Base-by-base conservation (phyloP, 2,797 vertebrate genomes). In the Spinibarbus caldwelli region DNA sequence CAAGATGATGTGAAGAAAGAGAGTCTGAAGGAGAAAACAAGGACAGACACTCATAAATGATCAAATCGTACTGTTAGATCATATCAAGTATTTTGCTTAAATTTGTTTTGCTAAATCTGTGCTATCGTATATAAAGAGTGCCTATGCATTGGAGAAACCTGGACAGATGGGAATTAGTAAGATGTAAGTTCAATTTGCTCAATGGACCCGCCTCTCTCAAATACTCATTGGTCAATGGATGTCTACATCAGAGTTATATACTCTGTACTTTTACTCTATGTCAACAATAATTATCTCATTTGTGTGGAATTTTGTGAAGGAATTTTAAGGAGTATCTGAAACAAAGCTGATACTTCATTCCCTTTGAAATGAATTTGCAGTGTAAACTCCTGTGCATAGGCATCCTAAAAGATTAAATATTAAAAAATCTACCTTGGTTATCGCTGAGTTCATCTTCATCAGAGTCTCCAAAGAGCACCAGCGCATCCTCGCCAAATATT, bases 401-500 rank as follows among this genome's bases (percentile, higher is more conserved):
- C 49, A 8, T 26, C 31, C 21, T 3, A 26, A 81, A 77, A 36
- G 34, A 85, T 17, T 5, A 54, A 26, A 66, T 77, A n/a, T 5
- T 45, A 36, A 66, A 15, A 66, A 43, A 52, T 9, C 23, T 95
- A 97, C 96, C 96, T 92, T 94, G 93, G 68, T 91, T 93, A 88
- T 95, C 93, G 2, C 89, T 94, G 4, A 88, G 49, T 36, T 94
- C 94, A 31, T 95, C 95, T 26, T 95, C 91, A 57, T 91, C 91
- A 23, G 85, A 87, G 34, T 89, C 78, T 14, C 86, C 92, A 64
- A 89, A 71, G 21, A 93, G 81, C 9, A 90, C 88, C 0, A 85
- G 88, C 26, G 89, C 78, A 82, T 93, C 90, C 38, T 96, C 93
- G 34, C 93, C 95, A 89, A 96, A 96, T 91, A 97, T 92, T 89